Conservation (phyloP, 2,113 vertebrate genomes). For the Paramormyrops kingsleyae region DNA sequence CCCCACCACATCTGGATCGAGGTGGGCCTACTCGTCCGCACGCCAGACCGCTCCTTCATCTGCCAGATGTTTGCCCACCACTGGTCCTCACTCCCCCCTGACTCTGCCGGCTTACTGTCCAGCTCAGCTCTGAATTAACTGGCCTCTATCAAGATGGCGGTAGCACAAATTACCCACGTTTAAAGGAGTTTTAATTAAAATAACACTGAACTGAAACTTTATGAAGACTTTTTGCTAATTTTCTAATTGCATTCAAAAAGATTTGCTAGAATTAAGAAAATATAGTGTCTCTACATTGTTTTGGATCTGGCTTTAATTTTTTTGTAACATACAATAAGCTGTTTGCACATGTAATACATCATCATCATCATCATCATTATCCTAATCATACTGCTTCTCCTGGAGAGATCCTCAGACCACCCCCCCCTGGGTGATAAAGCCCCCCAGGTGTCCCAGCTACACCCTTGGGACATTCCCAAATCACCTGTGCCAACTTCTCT, state of each 20-base stretch:
- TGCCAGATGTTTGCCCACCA: not conserved
- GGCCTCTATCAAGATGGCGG: not conserved
- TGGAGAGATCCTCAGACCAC: not conserved
- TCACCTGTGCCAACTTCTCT: not conserved
- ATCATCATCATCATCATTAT: not conserved
- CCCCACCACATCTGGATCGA: constrained; percentile 97
- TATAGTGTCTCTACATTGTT: not conserved
- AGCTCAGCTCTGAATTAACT: not conserved
- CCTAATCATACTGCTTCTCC: no score
- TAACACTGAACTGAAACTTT: not conserved
- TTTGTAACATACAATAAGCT: not conserved
- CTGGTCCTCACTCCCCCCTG: not conserved
- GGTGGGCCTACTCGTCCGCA: constrained; percentile 51
- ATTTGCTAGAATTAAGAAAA: not conserved
- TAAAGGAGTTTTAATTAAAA: not conserved
- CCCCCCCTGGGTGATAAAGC: not conserved
- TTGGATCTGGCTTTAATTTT: not conserved
- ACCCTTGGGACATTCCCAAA: not conserved
- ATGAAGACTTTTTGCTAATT: not conserved
- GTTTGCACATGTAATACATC: not conserved
- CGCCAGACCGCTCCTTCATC: not conserved
- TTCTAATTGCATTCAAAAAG: not conserved
- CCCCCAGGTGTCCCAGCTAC: not conserved
- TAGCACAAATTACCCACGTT: not conserved
- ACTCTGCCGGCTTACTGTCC: not conserved